Base-by-base conservation (phyloP, 2,888 invertebrate species). In the Orthosia gracilis region DNA sequence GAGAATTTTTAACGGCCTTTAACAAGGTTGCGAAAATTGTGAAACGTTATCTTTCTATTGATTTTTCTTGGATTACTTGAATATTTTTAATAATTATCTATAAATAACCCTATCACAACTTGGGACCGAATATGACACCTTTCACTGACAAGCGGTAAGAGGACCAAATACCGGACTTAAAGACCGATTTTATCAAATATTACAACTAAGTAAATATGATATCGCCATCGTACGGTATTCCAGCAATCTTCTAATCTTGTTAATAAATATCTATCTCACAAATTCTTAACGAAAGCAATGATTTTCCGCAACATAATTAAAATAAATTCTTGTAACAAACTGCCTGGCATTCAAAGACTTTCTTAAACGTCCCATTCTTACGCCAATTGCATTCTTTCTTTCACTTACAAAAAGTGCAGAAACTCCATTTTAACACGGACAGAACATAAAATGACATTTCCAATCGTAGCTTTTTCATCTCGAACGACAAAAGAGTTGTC, bases 401-500 rank as follows among this genome's bases (percentile, higher is more conserved):
- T 77, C 40, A 65, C 54, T 69, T 62, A 79, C 74, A 83, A 86
- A 81, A 85, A 84, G 80, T 80, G 83, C 73, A 82, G 70, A 82
- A 66, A 70, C 81, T 83, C 71, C 70, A 85, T 83, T 87, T 80
- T 78, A 87, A 85, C 86, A 85, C 75, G 83, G 83, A 88, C 84
- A 72, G 80, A 84, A 82, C 79, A 84, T 83, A 83, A 86, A 87
- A 79, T 84, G 87, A 84, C 85, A 85, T 87, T 89, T 90, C 87
- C 90, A 89, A 91, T 92, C 87, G 89, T 76, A 78, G 83, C 85
- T 87, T 88, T 89, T 89, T 89, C 88, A 88, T 89, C 81, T 83
- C 80, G 74, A 62, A 75, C 83, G 85, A 92, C 92, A 92, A 92
- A 92, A 89, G 91, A 89, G 90, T 91, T 90, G 92, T 91, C 91